These are phyloP conservation scores for Battus philenor DNA, from an alignment of 1,140 invertebrate species.

Conservation along the genomic window DNA sequence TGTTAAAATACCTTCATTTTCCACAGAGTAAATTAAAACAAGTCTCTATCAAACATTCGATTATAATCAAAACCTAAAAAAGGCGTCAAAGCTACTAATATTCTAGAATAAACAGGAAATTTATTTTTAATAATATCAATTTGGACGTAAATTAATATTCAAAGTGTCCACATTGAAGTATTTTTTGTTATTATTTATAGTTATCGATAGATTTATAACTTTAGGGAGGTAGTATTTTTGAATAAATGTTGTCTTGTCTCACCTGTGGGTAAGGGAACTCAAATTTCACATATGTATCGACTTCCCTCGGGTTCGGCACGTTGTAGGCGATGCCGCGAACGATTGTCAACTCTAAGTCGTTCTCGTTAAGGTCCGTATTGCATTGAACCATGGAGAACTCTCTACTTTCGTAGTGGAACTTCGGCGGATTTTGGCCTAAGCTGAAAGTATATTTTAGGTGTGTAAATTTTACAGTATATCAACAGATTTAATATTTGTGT, in stretches of 20 bases:
- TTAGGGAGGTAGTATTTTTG: too few species aligned
- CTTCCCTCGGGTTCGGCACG: constrained; percentile 89
- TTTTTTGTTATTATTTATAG: too few species aligned
- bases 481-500: constrained; percentile 2
- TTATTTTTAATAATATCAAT: too few species aligned
- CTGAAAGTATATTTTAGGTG: constrained; percentile 33
- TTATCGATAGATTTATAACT: too few species aligned
- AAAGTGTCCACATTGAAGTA: too few species aligned
- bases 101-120: too few species aligned
- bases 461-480: neutral
- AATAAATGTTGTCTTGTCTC: constrained; percentile 52
- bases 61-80: too few species aligned
- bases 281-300: constrained; percentile 95
- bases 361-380: constrained; percentile 94
- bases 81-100: too few species aligned
- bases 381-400: constrained; percentile 94
- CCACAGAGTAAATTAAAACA: too few species aligned
- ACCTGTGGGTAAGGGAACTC: constrained; percentile 95
- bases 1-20: too few species aligned
- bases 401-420: constrained; percentile 95
- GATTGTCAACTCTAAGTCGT: constrained; percentile 92
- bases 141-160: too few species aligned
- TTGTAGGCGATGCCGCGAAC: constrained; percentile 92
- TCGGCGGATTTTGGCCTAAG: constrained; percentile 81
- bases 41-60: too few species aligned